These are phyloP conservation scores for Oreochromis tanganicae DNA, from an alignment of 2,113 vertebrate genomes.

Conservation along the genomic window DNA sequence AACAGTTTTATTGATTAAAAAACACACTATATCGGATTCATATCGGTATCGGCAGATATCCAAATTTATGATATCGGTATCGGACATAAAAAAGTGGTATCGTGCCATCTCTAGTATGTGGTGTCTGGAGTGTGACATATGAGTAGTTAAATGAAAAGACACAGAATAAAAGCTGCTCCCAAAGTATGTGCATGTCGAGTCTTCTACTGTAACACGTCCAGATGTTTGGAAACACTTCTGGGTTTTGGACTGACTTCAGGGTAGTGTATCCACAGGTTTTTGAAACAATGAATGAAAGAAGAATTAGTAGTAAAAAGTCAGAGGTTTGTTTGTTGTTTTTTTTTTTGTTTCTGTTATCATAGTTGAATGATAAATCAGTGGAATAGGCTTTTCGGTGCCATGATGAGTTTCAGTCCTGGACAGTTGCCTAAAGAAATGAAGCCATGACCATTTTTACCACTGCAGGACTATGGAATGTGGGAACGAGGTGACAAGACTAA, in stretches of 20 bases:
- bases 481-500: conserved; percentile 98
- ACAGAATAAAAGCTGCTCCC: background rate
- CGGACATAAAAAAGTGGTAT: no score
- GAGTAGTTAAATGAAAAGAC: background rate
- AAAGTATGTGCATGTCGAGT: background rate
- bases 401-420: background rate
- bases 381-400: background rate
- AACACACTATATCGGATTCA: no score
- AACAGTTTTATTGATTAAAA: no score
- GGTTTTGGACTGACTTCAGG: background rate
- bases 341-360: background rate
- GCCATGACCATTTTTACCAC: background rate
- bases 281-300: background rate
- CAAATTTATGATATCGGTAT: no score
- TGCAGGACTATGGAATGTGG: conserved; percentile 98
- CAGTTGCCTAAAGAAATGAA: background rate
- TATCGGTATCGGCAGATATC: no score
- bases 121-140: background rate
- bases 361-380: background rate
- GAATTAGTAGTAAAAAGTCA: background rate
- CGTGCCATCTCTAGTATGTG: no score
- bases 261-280: background rate
- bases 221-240: background rate
- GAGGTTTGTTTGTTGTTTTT: fast-evolving
- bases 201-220: background rate